Base-by-base conservation (phyloP, 2,888 invertebrate genomes). In the Cryptophagus acutangulus region DNA sequence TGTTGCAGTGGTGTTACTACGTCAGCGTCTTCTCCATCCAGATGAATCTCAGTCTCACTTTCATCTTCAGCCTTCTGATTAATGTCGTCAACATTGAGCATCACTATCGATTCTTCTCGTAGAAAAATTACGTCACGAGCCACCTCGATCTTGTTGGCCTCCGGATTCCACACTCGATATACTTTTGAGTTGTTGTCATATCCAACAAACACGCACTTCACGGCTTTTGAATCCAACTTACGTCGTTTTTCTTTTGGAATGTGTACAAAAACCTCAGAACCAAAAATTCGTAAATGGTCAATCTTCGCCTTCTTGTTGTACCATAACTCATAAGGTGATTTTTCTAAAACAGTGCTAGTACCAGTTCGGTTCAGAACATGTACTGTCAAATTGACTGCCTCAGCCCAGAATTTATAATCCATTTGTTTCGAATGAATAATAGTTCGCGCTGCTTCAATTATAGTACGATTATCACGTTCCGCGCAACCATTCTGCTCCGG, bases 61-160 rank as follows among this genome's bases (percentile, higher is more conserved):
- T 3, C n/a, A 8, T 26, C 12, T 26, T 26, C 26, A n/a, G 9
- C 20, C 9, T 20, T 20, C 9, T 20, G 20, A 6, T 20, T 9
- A 20, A 20, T 20, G 5, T 20, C 20, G 9, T 20, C 20, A 6
- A 20, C 9, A 6, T 20, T 9, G 9, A 20, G 6, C 9, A 8
- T 9, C 6, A 20, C 20, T 20, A 8, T 6, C 9, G 20, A 20
- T 8, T 20, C 9, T 26, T 26, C 26, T 26, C 12, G 10, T 12
- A 26, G n/a, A 28, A 58, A 53, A 2, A 35, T 40, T 3, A 59
- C 55, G 41, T 57, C 43, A 29, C 49, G 45, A 9, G 49, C 50
- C 9, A 53, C 43, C 2, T 35, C 46, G n/a, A 57, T 46, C 34
- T 48, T 54, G 24, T 40, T 49, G 1, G 41, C 41, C 3, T 33